Evolutionary conservation across 2,888 invertebrate genomes (phyloP).

Genomic region (Acanthacorydalis orientalis): DNA sequence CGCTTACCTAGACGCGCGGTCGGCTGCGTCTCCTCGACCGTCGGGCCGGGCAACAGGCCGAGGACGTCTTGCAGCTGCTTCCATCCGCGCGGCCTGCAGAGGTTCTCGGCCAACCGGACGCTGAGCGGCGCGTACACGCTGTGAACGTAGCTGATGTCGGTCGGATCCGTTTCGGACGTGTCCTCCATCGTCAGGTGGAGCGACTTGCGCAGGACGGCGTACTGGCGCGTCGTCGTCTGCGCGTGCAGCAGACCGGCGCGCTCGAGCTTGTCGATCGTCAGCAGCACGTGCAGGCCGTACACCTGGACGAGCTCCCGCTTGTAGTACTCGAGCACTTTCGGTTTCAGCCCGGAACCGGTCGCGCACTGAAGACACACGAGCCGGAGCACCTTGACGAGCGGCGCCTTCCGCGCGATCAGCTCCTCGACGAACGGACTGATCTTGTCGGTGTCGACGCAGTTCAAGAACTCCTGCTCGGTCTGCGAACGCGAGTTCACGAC

Average conservation of each 20-base stretch:
- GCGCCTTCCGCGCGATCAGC: constrained; percentile 69
- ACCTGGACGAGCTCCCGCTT: constrained; percentile 48
- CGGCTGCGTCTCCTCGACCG: constrained; percentile 43
- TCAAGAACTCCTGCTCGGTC: constrained; percentile 80
- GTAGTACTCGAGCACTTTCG: constrained; percentile 58
- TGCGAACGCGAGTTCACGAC: too few relatives aligned
- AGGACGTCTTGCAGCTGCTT: constrained; percentile 71
- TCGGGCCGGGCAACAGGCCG: constrained; percentile 64
- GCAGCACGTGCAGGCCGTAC: constrained; percentile 71
- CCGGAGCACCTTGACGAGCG: constrained; percentile 67
- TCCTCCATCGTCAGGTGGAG: constrained; percentile 79
- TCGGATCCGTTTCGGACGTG: constrained; percentile 63
- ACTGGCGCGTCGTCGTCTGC: constrained; percentile 57
- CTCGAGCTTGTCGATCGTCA: constrained; percentile 73
- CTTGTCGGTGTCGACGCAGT: constrained; percentile 84
- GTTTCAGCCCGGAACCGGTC: constrained; percentile 84
- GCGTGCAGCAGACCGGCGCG: constrained; percentile 64
- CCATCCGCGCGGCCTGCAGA: constrained; percentile 60
- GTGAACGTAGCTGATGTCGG: constrained; percentile 81
- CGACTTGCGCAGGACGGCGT: constrained; percentile 60
- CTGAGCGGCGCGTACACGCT: constrained; percentile 89
- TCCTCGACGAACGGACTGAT: constrained; percentile 81
- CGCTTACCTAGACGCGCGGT: constrained; percentile 9
- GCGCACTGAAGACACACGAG: constrained; percentile 86
- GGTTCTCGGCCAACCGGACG: constrained; percentile 68